Base-by-base conservation (phyloP, 2,888 invertebrate species). In the Heliconius ismenius region DNA sequence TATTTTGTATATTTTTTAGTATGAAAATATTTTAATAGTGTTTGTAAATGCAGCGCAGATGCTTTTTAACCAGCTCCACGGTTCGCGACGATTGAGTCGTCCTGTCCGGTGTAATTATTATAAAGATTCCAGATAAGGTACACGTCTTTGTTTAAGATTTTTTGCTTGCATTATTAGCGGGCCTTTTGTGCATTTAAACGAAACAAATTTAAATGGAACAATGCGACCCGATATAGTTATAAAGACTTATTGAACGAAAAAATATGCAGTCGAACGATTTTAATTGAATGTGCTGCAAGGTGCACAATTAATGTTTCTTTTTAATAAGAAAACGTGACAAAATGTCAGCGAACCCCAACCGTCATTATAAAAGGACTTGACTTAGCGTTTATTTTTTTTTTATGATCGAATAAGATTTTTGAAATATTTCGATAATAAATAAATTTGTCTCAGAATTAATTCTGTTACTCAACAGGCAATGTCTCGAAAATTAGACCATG, bases 71-170 rank as follows among this genome's bases (percentile, higher is more conserved):
- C 85, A 58, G 64, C 74, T 67, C 62, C 69, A 68, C 75, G 65
- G 70, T 75, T 67, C 74, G 78, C 78, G 78, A 78, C 85, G 89
- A 93, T 93, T 93, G 92, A 93, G 93, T 88, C 89, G 89, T 93
- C 86, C 85, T 84, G 90, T 90, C 90, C 83, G 86, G 86, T 88
- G 90, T 91, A 92, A 93, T 93, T 92, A 93, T 92, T 93, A 92
- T 91, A 90, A 91, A 92, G 92, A 92, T 92, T 85, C 83, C 82
- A 87, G 92, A 93, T 93, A 91, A 89, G 84, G 86, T 85, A 85
- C 84, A 84, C 82, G 83, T 82, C 86, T 86, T 89, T 87, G 88
- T 90, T 88, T 84, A 85, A 83, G 83, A 83, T 76, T 81, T 82
- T 82, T 82, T 82, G 79, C 79, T 81, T 79, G 79, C 81, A 78